Evolutionary conservation across 2,888 invertebrate species (phyloP).

Genomic region (Cephonodes hylas): DNA sequence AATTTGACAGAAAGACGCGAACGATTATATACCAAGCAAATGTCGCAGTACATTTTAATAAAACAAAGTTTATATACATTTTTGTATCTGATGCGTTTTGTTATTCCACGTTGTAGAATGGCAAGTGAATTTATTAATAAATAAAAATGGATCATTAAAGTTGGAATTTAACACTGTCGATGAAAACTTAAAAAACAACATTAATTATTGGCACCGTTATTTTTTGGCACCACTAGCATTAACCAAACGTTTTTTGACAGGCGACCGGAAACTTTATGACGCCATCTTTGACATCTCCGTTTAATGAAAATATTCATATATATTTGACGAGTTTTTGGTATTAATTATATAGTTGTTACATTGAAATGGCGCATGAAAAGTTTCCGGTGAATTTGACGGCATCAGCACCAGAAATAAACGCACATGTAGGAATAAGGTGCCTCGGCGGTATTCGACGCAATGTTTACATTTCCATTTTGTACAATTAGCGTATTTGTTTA

Average conservation of each 20-base stretch:
- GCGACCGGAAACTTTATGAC: slow-evolving; percentile 1
- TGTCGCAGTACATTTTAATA: background rate
- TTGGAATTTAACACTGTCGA: slow-evolving; percentile 16
- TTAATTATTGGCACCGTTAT: slow-evolving; percentile 61
- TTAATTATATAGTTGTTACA: background rate
- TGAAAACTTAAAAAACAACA: background rate
- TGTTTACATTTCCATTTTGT: slow-evolving; percentile 21
- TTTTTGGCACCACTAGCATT: slow-evolving; percentile 72
- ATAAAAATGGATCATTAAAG: slow-evolving; percentile 15
- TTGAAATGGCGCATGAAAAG: background rate
- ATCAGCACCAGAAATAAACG: slow-evolving; percentile 57
- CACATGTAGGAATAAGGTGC: slow-evolving; percentile 59
- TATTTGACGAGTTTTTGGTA: background rate
- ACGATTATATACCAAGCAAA: background rate
- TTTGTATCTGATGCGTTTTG: slow-evolving; percentile 14
- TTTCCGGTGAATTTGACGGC: slow-evolving; percentile 22
- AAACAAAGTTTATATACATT: background rate
- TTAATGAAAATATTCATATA: no score
- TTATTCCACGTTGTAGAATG: slow-evolving; percentile 8
- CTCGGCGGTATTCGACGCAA: slow-evolving; percentile 13
- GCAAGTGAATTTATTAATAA: slow-evolving; percentile 11
- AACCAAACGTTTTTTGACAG: slow-evolving; percentile 34
- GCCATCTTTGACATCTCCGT: background rate
- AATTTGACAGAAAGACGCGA: background rate
- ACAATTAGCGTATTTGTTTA: slow-evolving; percentile 34